Base-by-base conservation (phyloP, 2,797 vertebrate species). In the Lacerta bilineata region DNA sequence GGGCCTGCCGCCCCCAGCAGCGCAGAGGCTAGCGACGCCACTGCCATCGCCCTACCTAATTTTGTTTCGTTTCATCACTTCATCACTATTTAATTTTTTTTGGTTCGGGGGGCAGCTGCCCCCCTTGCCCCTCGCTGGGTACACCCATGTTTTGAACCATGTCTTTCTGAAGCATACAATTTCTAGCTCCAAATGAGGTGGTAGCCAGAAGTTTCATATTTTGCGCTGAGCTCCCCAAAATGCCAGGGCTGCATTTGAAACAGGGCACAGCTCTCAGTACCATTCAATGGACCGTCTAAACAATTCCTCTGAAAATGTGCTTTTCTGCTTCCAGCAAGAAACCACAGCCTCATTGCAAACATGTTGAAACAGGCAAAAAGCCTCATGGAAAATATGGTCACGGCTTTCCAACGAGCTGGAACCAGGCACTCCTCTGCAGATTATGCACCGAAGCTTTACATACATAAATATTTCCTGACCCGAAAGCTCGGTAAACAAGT, bases 291-390 rank as follows among this genome's bases (percentile, higher is more conserved):
- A 23, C 20, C 36, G 29, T 85, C 7, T 66, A 36, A 85, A 85
- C 5, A 85, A 77, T 77, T 46, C 3, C 18, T 85, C 43, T 43
- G 13, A 64, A 23, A 23, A 64, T 76, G 36, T 64, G 59, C 36
- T 3, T 85, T 85, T 64, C 25, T 20, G 36, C n/a, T n/a, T 15
- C 64, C 20, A 66, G 68, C 76, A 36, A 78, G 50, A 8, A 55
- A 29, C 25, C 10, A 15, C 39, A 68, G 20, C 27, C 29, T 4
- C 39, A 68, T 64, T 23, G 41, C 23, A 80, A 50, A 79, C 11
- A 71, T 39, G 17, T 59, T 27, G 43, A 87, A 87, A 87, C 27
- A 69, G 76, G 50, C 77, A 10, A 39, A 71, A 79, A 33, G 29
- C 20, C 64, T 55, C 68, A 36, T 4, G 27, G 64, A 71, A 39